These are phyloP conservation scores for Aphidoletes aphidimyza DNA, from an alignment of 2,888 invertebrate species.

Conservation along the genomic window DNA sequence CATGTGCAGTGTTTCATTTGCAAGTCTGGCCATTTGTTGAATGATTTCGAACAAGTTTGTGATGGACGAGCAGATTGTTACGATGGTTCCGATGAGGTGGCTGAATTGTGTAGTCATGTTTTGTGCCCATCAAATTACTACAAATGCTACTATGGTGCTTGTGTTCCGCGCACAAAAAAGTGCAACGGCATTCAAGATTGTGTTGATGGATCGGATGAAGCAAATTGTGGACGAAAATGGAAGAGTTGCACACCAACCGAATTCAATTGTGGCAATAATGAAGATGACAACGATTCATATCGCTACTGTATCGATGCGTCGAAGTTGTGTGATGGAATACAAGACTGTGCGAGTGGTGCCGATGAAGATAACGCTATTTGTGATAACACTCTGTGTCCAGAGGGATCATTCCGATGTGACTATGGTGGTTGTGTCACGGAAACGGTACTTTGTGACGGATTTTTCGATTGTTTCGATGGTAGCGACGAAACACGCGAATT, in stretches of 20 bases:
- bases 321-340: slow-evolving; percentile 59
- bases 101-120: slow-evolving; percentile 58
- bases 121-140: slow-evolving; percentile 60
- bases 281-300: slow-evolving; percentile 55
- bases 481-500: slow-evolving; percentile 59
- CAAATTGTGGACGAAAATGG: slow-evolving; percentile 59
- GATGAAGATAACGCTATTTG: slow-evolving; percentile 60
- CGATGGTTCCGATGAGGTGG: slow-evolving; percentile 60
- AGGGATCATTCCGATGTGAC: slow-evolving; percentile 59
- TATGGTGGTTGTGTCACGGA: slow-evolving; percentile 59
- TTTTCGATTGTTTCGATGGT: slow-evolving; percentile 59
- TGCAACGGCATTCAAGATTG: slow-evolving; percentile 62
- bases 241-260: slow-evolving; percentile 57
- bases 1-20: slow-evolving; percentile 59
- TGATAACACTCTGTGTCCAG: slow-evolving; percentile 59
- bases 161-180: slow-evolving; percentile 60
- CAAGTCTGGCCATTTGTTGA: slow-evolving; percentile 58
- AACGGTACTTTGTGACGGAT: slow-evolving; percentile 59
- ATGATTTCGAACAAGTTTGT: slow-evolving; percentile 59
- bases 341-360: slow-evolving; percentile 60
- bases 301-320: slow-evolving; percentile 58
- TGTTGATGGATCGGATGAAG: slow-evolving; percentile 61
- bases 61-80: slow-evolving; percentile 59
- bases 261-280: slow-evolving; percentile 9
- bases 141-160: slow-evolving; percentile 63